Conservation (phyloP, 1,140 invertebrate species). For the Aphelenchoides besseyi region DNA sequence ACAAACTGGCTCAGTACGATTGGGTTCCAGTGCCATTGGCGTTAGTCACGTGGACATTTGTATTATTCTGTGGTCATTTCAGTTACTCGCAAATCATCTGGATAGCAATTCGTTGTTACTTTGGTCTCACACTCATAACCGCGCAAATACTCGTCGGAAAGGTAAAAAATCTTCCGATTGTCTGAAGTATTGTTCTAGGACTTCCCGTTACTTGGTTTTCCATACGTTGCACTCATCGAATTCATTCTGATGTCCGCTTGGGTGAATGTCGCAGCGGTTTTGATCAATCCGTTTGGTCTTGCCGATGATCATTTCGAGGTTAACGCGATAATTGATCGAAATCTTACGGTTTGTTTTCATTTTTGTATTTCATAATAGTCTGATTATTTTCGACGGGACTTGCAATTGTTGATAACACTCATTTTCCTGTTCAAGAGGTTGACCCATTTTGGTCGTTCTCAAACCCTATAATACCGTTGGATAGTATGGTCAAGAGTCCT, state of each 20-base stretch:
- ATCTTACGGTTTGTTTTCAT: not conserved
- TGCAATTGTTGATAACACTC: not conserved
- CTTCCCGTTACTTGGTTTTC: slow-evolving; percentile 24
- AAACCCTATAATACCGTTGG: not conserved
- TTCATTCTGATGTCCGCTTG: slow-evolving; percentile 47
- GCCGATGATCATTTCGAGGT: slow-evolving; percentile 47
- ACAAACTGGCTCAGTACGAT: not conserved
- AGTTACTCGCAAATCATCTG: slow-evolving; percentile 50
- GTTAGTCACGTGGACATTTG: slow-evolving; percentile 24
- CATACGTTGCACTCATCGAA: slow-evolving; percentile 41
- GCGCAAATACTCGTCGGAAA: slow-evolving; percentile 27
- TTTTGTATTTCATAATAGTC: not conserved
- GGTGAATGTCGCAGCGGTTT: slow-evolving; percentile 47
- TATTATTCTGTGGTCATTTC: slow-evolving; percentile 23
- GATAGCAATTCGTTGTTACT: slow-evolving; percentile 45
- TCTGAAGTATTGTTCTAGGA: not conserved
- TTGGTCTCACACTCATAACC: slow-evolving; percentile 34
- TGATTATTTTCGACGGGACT: not conserved
- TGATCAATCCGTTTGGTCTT: slow-evolving; percentile 46
- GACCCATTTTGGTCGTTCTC: not conserved
- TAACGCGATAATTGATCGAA: not conserved
- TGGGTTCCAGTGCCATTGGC: slow-evolving; percentile 5
- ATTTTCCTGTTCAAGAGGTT: not conserved
- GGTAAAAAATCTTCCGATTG: not conserved
- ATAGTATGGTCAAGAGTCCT: not conserved